phyloP scores from a whole-genome alignment of 2,113 vertebrate species.

The Chaetodon trifascialis region DNA sequence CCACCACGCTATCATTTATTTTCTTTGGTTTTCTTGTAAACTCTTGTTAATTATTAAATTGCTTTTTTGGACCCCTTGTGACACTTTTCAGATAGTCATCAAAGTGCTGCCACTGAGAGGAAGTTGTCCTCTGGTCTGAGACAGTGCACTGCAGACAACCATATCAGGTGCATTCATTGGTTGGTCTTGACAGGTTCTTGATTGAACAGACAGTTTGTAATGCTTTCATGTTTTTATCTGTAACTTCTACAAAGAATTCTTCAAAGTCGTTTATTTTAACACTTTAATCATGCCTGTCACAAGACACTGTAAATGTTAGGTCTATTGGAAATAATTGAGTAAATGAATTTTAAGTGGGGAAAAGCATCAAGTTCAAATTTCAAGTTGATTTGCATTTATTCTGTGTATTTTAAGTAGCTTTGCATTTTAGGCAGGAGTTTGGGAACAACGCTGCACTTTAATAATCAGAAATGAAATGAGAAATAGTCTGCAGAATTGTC shows the following conservation, averaged over 20 bases:
- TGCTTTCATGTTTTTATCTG: not conserved
- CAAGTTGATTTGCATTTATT: not conserved
- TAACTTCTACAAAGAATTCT: not conserved
- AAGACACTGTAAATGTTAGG: not conserved
- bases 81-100: conserved; percentile 81
- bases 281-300: not conserved
- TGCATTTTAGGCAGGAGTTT: not conserved
- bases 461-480: not conserved
- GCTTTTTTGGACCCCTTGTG: conserved; percentile 77
- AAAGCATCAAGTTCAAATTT: conserved; percentile 1
- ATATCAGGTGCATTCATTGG: not conserved
- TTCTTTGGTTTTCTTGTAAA: conserved; percentile 87
- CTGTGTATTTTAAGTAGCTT: not conserved
- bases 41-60: conserved; percentile 87
- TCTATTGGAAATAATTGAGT: not conserved
- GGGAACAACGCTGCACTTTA: not conserved
- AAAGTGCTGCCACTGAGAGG: conserved; percentile 59
- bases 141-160: conserved; percentile 15
- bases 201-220: not conserved
- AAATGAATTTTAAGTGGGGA: not conserved
- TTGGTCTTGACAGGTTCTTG: not conserved
- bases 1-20: conserved; percentile 85
- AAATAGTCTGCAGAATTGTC: not conserved
- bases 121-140: conserved; percentile 48
- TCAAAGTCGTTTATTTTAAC: not conserved